A percentile compares a stretch with the other conserved stretches of the same genome.
Conservation (phyloP, 2,888 invertebrate species). For the Melitaea athalia region DNA sequence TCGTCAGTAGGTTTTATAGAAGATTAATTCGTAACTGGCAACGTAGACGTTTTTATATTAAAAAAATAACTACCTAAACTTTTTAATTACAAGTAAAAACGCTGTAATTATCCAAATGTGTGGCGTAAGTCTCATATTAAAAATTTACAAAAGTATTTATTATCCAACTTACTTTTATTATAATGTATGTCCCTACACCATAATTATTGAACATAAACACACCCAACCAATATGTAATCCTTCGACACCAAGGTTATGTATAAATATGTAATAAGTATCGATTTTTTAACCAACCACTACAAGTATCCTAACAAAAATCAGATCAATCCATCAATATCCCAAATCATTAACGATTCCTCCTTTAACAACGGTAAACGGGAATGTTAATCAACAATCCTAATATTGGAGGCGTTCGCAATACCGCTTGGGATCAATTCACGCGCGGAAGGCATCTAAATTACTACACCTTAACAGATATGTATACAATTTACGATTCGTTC, state of each 20-base stretch:
- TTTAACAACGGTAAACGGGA: constrained; percentile 25
- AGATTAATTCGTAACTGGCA: too few species aligned
- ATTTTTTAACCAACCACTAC: neutral
- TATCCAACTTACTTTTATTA: neutral
- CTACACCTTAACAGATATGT: constrained; percentile 18
- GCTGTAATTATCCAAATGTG: too few species aligned
- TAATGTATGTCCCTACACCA: neutral
- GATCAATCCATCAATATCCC: constrained; percentile 11
- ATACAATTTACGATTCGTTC: constrained; percentile 4
- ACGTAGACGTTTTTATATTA: too few species aligned
- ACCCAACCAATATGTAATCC: too few species aligned
- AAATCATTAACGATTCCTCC: constrained; percentile 18
- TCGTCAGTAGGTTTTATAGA: too few species aligned
- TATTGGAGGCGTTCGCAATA: constrained; percentile 32
- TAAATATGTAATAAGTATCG: too few species aligned
- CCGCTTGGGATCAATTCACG: constrained; percentile 27
- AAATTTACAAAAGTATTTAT: neutral
- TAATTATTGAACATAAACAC: neutral
- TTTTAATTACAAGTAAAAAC: too few species aligned
- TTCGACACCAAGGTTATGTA: too few species aligned
- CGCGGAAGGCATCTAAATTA: constrained; percentile 28
- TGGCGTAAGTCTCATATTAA: too few species aligned
- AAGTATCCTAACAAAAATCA: neutral
- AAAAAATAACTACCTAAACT: too few species aligned
- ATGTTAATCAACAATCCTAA: constrained; percentile 35